phyloP scores from a whole-genome alignment of 2,113 vertebrate species.

The Takifugu flavidus region DNA sequence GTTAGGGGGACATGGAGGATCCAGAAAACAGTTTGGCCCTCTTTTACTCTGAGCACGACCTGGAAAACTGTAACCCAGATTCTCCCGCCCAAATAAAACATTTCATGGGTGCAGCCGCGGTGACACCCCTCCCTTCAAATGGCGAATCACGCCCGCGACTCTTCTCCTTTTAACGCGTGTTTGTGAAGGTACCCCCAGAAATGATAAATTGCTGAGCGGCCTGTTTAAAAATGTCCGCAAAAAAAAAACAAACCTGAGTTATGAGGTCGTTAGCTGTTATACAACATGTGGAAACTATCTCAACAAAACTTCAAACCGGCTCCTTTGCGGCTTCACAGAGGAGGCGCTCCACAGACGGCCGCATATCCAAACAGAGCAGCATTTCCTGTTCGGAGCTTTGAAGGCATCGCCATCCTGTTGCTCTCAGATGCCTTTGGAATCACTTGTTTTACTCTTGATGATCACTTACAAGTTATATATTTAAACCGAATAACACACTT shows the following conservation, averaged over 20 bases:
- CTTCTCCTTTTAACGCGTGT: constrained; percentile 29
- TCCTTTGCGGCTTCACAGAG: constrained; percentile 25
- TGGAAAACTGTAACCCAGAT: constrained; percentile 61
- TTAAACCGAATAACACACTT: not conserved
- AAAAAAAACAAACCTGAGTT: constrained; percentile 42
- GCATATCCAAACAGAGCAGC: constrained; percentile 25
- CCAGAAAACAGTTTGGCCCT: constrained; percentile 50
- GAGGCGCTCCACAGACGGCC: constrained; percentile 17
- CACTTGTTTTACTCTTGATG: not conserved
- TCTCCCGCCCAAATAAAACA: constrained; percentile 44
- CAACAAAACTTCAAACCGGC: constrained; percentile 30
- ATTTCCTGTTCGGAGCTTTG: constrained; percentile 17
- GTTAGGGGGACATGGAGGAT: constrained; percentile 51
- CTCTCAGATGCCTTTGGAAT: constrained; percentile 2
- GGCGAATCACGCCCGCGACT: constrained; percentile 20
- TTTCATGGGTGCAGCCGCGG: constrained; percentile 17
- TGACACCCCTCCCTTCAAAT: constrained; percentile 30
- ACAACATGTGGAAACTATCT: constrained; percentile 46
- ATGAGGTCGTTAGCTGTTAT: constrained; percentile 43
- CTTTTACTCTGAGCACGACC: constrained; percentile 54
- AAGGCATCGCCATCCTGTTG: constrained; percentile 24
- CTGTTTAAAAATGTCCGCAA: constrained; percentile 39
- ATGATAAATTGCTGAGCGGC: constrained; percentile 40
- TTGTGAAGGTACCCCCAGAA: constrained; percentile 40
- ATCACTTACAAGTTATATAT: too few relatives aligned